phyloP scores from a whole-genome alignment of 2,888 invertebrate species.

The Himalopsyche tibetana region DNA sequence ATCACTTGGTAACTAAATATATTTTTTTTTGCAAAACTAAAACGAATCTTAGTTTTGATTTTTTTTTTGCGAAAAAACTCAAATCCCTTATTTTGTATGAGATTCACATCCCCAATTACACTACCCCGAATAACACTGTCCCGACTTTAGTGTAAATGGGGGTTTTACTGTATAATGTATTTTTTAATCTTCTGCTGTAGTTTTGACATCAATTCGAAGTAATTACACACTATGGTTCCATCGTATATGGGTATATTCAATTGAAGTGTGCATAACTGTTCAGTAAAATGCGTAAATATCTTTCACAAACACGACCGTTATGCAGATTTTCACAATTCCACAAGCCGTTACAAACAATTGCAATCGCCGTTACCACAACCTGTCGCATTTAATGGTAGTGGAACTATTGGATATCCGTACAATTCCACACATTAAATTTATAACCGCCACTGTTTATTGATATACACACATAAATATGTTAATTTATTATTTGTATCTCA shows the following conservation, averaged over 20 bases:
- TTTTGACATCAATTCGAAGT: neutral
- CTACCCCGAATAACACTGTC: too few species aligned
- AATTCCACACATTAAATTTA: slow-evolving; percentile 31
- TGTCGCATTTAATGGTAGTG: slow-evolving; percentile 45
- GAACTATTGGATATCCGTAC: slow-evolving; percentile 20
- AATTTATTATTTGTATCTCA: neutral
- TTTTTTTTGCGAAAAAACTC: too few species aligned
- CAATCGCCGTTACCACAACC: slow-evolving; percentile 46
- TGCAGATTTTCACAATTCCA: slow-evolving; percentile 52
- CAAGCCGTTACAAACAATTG: slow-evolving; percentile 49
- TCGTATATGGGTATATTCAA: neutral
- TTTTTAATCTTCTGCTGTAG: neutral
- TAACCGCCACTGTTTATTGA: neutral
- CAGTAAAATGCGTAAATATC: neutral
- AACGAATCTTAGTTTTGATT: too few species aligned
- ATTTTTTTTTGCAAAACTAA: too few species aligned
- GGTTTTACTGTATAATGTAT: too few species aligned
- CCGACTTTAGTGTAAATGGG: too few species aligned
- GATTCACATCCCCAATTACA: too few species aligned
- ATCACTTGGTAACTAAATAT: too few species aligned
- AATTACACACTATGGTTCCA: neutral
- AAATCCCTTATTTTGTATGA: too few species aligned
- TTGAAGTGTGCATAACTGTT: neutral
- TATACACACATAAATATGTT: neutral
- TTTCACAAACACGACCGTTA: slow-evolving; percentile 48